phyloP scores from a whole-genome alignment of 2,888 invertebrate species.

The Phengaris alcon region DNA sequence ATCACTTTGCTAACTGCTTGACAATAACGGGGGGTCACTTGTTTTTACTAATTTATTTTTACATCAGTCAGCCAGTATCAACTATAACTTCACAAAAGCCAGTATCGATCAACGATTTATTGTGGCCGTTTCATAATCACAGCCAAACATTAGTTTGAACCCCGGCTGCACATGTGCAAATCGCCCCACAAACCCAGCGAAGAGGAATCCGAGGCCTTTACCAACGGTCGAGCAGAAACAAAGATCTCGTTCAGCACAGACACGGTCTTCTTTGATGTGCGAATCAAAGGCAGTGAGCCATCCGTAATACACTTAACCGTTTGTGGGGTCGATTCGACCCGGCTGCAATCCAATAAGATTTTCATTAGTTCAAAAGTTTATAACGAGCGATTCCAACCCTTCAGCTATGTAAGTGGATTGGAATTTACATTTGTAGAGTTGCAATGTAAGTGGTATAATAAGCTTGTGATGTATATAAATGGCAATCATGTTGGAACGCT shows the following conservation, averaged over 20 bases:
- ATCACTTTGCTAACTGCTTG: too few relatives aligned
- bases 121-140: not conserved
- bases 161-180: not conserved
- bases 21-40: too few relatives aligned
- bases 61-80: too few relatives aligned
- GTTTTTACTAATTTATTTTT: too few relatives aligned
- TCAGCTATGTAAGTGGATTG: conserved; percentile 31
- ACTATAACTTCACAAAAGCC: too few relatives aligned
- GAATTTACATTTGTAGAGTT: not conserved
- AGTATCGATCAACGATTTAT: not conserved
- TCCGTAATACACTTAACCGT: conserved; percentile 77
- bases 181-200: conserved; percentile 33
- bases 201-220: conserved; percentile 32
- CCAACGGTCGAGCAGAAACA: conserved; percentile 61
- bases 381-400: conserved; percentile 69
- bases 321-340: conserved; percentile 52
- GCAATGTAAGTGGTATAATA: not conserved
- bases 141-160: conserved; percentile 4
- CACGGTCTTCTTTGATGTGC: conserved; percentile 77
- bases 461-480: not conserved
- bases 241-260: conserved; percentile 75
- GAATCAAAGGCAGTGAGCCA: conserved; percentile 77
- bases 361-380: conserved; percentile 77
- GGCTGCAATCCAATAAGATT: conserved; percentile 75
- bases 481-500: conserved; percentile 7